A percentile compares a stretch with the other conserved stretches of the same genome.
These are phyloP conservation scores for Adelognathus sp. DNA, from an alignment of 2,888 invertebrate genomes.

Conservation along the genomic window DNA sequence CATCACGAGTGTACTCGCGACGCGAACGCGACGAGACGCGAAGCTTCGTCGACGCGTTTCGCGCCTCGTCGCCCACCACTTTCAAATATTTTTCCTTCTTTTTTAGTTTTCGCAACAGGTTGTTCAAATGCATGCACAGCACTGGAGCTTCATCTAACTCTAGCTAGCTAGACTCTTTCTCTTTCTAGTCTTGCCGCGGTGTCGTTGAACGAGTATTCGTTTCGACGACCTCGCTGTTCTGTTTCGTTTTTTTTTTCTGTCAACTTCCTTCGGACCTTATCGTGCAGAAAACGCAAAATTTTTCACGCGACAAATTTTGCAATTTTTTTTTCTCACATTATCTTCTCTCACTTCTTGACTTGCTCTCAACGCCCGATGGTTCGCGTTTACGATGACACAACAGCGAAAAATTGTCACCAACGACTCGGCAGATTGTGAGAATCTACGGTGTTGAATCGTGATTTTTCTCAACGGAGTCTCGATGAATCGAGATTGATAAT, in stretches of 20 bases:
- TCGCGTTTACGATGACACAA: background rate
- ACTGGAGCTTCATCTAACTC: slow-evolving; percentile 56
- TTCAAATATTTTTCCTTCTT: slow-evolving; percentile 2
- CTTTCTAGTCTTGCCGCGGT: slow-evolving; percentile 3
- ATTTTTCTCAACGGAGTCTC: slow-evolving; percentile 24
- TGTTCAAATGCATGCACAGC: slow-evolving; percentile 60
- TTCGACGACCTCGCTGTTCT: no score
- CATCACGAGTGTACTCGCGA: slow-evolving; percentile 23
- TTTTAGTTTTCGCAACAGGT: slow-evolving; percentile 23
- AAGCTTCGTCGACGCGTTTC: background rate
- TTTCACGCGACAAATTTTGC: background rate
- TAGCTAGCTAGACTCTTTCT: slow-evolving; percentile 54
- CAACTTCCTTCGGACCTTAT: no score
- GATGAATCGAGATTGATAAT: slow-evolving; percentile 39
- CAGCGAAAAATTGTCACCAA: background rate
- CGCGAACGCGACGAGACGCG: slow-evolving; percentile 13
- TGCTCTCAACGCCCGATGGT: background rate
- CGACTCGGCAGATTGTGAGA: background rate
- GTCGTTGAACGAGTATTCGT: background rate
- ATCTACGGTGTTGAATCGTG: background rate
- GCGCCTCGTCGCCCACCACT: slow-evolving; percentile 32
- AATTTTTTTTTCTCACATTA: background rate
- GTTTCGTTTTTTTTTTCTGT: no score
- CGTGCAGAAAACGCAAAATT: slow-evolving; percentile 8
- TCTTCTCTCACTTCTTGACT: no score